phyloP scores from a whole-genome alignment of 2,113 vertebrate species.

The Podarcis cretensis region DNA sequence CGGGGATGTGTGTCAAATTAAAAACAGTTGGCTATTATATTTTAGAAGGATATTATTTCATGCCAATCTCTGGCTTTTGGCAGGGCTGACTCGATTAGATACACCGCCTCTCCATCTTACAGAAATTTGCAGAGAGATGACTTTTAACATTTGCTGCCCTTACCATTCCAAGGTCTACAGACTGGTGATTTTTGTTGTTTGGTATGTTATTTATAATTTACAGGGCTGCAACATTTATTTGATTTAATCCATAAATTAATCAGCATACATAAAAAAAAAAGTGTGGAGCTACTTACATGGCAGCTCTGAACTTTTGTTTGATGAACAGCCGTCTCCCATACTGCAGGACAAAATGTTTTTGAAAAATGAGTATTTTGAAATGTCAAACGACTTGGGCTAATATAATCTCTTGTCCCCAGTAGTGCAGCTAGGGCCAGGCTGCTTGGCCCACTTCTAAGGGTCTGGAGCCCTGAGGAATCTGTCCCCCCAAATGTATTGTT shows the following conservation, averaged over 20 bases:
- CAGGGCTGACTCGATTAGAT: background rate
- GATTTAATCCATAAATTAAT: background rate
- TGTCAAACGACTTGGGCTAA: background rate
- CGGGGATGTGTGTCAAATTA: background rate
- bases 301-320: background rate
- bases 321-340: background rate
- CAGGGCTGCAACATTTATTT: too few species aligned
- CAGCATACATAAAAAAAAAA: background rate
- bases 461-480: too few species aligned
- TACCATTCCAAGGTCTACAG: too few species aligned
- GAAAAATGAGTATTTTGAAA: background rate
- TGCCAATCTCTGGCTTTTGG: background rate
- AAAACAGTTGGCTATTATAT: background rate
- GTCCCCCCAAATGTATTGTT: too few species aligned
- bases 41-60: background rate
- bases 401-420: too few species aligned
- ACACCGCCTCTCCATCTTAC: too few species aligned
- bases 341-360: background rate
- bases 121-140: too few species aligned
- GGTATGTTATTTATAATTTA: too few species aligned
- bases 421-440: too few species aligned
- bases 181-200: too few species aligned
- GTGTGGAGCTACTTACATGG: background rate
- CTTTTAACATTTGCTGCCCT: too few species aligned
- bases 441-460: too few species aligned